phyloP scores from a whole-genome alignment of 2,113 vertebrate species.

The Rhinopithecus roxellana region DNA sequence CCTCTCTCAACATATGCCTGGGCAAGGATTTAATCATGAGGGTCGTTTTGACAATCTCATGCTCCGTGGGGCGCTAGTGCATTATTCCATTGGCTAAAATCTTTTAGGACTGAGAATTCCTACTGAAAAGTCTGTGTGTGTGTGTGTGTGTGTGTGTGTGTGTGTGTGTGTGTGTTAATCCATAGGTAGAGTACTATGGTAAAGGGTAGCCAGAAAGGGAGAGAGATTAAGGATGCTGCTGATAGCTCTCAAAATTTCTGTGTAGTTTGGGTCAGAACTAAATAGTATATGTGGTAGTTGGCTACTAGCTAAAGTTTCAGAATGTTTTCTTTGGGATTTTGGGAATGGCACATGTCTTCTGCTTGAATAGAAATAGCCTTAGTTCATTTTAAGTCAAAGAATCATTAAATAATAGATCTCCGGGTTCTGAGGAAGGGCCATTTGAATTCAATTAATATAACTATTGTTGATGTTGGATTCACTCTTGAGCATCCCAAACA shows the following conservation, averaged over 20 bases:
- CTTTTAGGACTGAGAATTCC: neutral
- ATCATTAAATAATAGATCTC: neutral
- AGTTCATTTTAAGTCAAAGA: conserved; percentile 18
- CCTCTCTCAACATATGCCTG: neutral
- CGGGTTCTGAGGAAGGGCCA: neutral
- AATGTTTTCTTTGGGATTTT: neutral
- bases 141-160: neutral
- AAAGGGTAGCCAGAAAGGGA: neutral
- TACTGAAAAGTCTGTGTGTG: neutral
- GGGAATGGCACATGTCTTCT: neutral
- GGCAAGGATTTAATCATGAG: neutral
- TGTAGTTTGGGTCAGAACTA: neutral
- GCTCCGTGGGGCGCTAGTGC: neutral
- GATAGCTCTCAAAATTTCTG: neutral
- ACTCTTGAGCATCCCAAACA: neutral
- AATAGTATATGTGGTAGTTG: neutral
- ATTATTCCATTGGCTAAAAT: neutral
- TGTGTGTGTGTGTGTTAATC: neutral
- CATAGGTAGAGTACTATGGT: neutral
- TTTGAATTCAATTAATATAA: conserved; percentile 11
- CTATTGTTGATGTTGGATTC: neutral
- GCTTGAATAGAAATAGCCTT: neutral
- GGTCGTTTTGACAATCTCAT: neutral
- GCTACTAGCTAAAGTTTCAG: neutral
- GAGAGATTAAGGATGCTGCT: neutral